These are phyloP conservation scores for Muscicapa adusta DNA, from an alignment of 2,113 vertebrate species.

Conservation along the genomic window DNA sequence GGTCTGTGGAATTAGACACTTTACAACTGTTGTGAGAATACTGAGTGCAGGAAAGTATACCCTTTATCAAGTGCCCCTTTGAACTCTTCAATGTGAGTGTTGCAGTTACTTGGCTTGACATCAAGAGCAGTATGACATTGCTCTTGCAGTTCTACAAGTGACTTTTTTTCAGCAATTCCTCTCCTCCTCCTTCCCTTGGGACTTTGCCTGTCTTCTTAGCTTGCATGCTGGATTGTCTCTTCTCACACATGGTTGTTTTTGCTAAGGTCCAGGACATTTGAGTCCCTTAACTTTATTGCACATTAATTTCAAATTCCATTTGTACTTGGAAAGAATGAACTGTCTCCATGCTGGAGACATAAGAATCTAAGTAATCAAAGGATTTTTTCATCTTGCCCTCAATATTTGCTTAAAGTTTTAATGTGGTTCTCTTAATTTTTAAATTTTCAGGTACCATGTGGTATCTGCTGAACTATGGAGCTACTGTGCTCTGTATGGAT, in stretches of 20 bases:
- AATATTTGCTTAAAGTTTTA: not conserved
- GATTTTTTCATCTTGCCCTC: not conserved
- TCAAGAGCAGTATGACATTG: not conserved
- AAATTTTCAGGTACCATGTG: not conserved
- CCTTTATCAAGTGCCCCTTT: not conserved
- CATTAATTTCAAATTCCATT: not conserved
- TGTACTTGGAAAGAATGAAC: not conserved
- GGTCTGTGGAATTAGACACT: not conserved
- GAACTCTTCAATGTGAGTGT: not conserved
- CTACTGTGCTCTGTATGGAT: not conserved
- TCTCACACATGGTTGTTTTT: not conserved
- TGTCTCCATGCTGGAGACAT: not conserved
- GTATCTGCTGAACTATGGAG: not conserved
- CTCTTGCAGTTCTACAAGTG: not conserved
- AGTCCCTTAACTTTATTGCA: not conserved
- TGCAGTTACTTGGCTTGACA: not conserved
- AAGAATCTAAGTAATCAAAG: not conserved
- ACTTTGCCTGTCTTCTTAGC: not conserved
- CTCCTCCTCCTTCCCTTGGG: not conserved
- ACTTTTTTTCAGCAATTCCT: not conserved
- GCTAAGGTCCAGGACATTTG: not conserved
- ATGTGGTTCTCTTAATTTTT: not conserved
- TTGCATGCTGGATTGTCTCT: not conserved
- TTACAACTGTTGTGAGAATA: not conserved
- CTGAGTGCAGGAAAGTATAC: not conserved